phyloP scores from a whole-genome alignment of 2,113 vertebrate species.

The Antennarius striatus region DNA sequence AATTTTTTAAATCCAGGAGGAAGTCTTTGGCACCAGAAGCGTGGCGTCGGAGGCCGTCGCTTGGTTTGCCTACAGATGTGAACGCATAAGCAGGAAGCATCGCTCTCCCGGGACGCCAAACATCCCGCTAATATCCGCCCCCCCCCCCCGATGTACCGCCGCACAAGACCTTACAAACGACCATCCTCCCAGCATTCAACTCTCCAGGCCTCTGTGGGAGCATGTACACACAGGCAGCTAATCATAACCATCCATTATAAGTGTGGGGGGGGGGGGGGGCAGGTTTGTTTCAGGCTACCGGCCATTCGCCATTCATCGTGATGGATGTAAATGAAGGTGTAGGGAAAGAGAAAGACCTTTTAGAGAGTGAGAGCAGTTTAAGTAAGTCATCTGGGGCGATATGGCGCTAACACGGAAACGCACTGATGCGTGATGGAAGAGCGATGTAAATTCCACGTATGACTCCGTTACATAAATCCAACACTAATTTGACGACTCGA shows the following conservation, averaged over 20 bases:
- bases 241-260: slow-evolving; percentile 70
- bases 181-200: slow-evolving; percentile 39
- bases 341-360: slow-evolving; percentile 42
- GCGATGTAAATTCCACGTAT: slow-evolving; percentile 41
- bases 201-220: slow-evolving; percentile 20
- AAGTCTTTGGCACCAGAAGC: slow-evolving; percentile 29
- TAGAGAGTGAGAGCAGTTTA: slow-evolving; percentile 52
- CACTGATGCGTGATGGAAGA: slow-evolving; percentile 48
- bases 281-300: slow-evolving; percentile 65
- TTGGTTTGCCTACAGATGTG: slow-evolving; percentile 61
- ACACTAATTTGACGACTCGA: slow-evolving; percentile 47
- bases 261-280: slow-evolving; percentile 1
- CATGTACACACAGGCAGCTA: slow-evolving; percentile 57
- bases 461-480: slow-evolving; percentile 44
- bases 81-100: slow-evolving; percentile 62
- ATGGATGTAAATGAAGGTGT: slow-evolving; percentile 64
- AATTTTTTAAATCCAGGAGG: slow-evolving; percentile 51
- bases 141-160: slow-evolving; percentile 28
- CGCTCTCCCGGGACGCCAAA: slow-evolving; percentile 55
- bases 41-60: slow-evolving; percentile 18
- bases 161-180: slow-evolving; percentile 63
- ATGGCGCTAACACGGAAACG: slow-evolving; percentile 45
- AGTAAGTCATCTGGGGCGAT: slow-evolving; percentile 55
- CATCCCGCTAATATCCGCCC: slow-evolving; percentile 58
- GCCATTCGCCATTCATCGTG: slow-evolving; percentile 59